Evolutionary conservation across 2,113 vertebrate genomes (phyloP), one percentile per base, ranked within the genome.

Genomic region (Petaurus breviceps): DNA sequence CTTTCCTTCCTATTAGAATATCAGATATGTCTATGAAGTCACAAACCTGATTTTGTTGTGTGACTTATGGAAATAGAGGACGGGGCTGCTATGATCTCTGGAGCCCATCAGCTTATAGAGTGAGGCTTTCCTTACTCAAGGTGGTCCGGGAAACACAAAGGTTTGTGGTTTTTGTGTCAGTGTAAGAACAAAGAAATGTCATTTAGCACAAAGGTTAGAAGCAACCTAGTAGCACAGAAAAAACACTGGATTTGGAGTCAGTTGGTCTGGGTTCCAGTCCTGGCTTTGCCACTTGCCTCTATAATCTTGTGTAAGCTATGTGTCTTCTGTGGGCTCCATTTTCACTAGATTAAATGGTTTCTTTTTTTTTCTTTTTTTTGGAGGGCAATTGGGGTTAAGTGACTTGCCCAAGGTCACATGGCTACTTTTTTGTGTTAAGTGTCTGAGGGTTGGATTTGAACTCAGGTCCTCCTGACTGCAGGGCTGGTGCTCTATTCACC

Each of bases 61-160:
- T 49, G 51, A 3, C 16, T 16, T 93, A 23, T 92, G 55, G 92
- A 24, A 49, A 9, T 0, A 0, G 91, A 50, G n/a, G 51, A 54
- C 1, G 14, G 7, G 11, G 54, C 26, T 84, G 90, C 8, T 22
- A 0, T 0, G 19, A 23, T 26, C 50, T 9, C 1, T 3, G 31
- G 0, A 89, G 28, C 16, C 37, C 68, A n/a, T 7, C 68, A 77
- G 37, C 16, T 77, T 77, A 77, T 14, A 43, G 37, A 1, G 16
- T 22, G 61, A 77, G 31, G 12, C 61, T 31, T 77, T 77, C 37
- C 68, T 22, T 37, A 22, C 16, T 19, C 37, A 23, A 43, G 68
- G n/a, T 43, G n/a, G 6, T 84, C 19, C 22, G n/a, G n/a, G 19
- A 84, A 19, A 84, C 68, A 43, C 68, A 43, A 84, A 43, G 19